Percentiles rank a stretch among this genome's conserved stretches.
Evolutionary conservation across 30 jellyfish, hydroid and myxozoan genomes (phyloP).

Genomic region (Chrysaora quinquecirrha): DNA sequence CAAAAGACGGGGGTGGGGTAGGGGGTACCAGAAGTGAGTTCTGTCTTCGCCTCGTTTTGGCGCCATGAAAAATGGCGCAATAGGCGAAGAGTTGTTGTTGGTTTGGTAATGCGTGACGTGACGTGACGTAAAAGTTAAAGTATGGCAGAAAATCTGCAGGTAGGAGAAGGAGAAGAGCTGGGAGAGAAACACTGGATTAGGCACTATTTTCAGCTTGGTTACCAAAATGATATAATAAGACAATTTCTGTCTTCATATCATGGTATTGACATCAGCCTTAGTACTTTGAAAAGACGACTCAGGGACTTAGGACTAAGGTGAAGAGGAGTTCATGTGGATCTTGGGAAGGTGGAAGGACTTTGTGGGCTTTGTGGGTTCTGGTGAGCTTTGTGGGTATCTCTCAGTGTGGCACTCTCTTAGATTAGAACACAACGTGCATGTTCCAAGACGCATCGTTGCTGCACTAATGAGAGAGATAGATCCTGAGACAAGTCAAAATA

Average conservation of each 20-base stretch:
- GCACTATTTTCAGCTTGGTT: too few species aligned
- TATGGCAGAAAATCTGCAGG: too few species aligned
- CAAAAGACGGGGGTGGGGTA: too few species aligned
- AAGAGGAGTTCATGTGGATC: neutral
- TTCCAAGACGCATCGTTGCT: neutral
- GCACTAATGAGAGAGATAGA: neutral
- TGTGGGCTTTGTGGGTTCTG: neutral
- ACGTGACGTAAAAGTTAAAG: too few species aligned
- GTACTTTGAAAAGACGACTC: neutral
- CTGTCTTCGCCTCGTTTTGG: too few species aligned
- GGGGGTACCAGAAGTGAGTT: too few species aligned
- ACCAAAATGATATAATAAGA: too few species aligned
- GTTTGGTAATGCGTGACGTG: too few species aligned
- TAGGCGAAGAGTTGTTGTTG: too few species aligned
- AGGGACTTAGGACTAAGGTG: neutral
- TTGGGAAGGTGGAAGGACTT: neutral
- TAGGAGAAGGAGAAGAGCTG: too few species aligned
- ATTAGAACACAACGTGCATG: neutral
- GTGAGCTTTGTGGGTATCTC: neutral
- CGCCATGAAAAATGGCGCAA: too few species aligned
- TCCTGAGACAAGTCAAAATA: conserved; percentile 1
- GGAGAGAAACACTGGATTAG: too few species aligned
- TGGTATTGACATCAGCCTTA: neutral
- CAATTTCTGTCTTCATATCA: neutral
- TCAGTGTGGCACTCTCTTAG: neutral